Evolutionary conservation across 2,888 invertebrate species (phyloP), one percentile per base, ranked within the genome.

Genomic region (Congeria kusceri): DNA sequence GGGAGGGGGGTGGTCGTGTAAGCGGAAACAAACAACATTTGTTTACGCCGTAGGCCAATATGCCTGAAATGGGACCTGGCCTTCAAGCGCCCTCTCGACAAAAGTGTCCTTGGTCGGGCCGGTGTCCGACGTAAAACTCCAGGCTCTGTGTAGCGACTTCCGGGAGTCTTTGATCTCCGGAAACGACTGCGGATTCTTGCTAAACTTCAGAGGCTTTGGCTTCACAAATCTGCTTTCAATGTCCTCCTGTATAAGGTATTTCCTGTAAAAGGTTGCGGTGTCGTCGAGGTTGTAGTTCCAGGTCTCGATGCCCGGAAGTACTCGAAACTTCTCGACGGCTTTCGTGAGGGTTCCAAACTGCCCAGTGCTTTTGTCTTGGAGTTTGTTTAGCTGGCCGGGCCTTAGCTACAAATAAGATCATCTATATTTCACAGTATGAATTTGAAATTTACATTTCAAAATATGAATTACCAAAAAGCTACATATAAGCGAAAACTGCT

Each of bases 221-320:
- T 58, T 68, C 4, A 28, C 27, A 18, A 67, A 46, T n/a, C 71
- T 32, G 7, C 32, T 71, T 20, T 76, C 80, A 61, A 82, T 44
- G 9, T 76, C 79, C 53, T 77, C 77, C 39, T 77, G 83, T 23
- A 83, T 73, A 4, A 83, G 39, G 65, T 83, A 83, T 27, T 79
- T 79, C 56, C 66, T 69, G 27, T 79, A 83, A 46, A 63, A 83
- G 62, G 73, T 77, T 2, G 56, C 72, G 3, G 66, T 29, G 3
- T 79, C 83, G 47, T 76, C 68, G 18, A 77, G 53, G 28, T 53
- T 77, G 56, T 77, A 77, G 32, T 76, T 67, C 79, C 83, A 83
- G 25, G 62, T 44, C n/a, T 59, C 47, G n/a, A 73, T 49, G 18
- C 68, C 75, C 0, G 82, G 82, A 18, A 75, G 29, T n/a, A 82